Conservation (phyloP, 2,888 invertebrate species). For the Automeris io region DNA sequence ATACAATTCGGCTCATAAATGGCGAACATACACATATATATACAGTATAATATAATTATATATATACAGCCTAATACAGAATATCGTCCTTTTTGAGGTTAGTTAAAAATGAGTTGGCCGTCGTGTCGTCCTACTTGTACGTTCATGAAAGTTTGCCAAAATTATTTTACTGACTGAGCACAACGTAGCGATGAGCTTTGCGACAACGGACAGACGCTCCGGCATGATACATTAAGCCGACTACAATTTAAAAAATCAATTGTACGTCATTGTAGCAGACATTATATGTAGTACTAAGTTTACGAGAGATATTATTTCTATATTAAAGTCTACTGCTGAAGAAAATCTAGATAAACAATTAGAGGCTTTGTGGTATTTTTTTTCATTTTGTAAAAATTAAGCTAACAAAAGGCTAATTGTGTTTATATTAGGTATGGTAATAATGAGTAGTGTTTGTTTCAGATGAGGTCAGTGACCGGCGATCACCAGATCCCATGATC, state of each 20-base stretch:
- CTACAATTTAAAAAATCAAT: not conserved
- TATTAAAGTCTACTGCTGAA: too few relatives aligned
- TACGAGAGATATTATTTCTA: too few relatives aligned
- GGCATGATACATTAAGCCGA: not conserved
- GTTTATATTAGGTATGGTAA: slow-evolving; percentile 13
- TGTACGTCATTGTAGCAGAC: too few relatives aligned
- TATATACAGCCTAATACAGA: too few relatives aligned
- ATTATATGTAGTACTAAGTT: too few relatives aligned
- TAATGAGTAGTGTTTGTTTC: slow-evolving; percentile 32
- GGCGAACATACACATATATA: too few relatives aligned
- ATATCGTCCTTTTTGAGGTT: too few relatives aligned
- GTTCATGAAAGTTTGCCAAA: slow-evolving; percentile 75
- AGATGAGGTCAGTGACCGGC: slow-evolving; percentile 70
- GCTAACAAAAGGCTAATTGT: not conserved
- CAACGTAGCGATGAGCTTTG: slow-evolving; percentile 52
- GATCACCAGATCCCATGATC: slow-evolving; percentile 69
- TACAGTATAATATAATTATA: too few relatives aligned
- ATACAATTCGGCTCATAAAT: too few relatives aligned
- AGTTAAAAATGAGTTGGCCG: slow-evolving; percentile 75
- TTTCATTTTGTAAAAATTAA: too few relatives aligned
- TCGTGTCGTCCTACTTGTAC: slow-evolving; percentile 71
- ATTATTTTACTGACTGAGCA: slow-evolving; percentile 72
- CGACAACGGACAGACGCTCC: slow-evolving; percentile 13
- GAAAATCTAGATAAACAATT: too few relatives aligned
- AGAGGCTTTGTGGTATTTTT: too few relatives aligned